phyloP scores from a whole-genome alignment of 2,113 vertebrate species.

The Corythaixoides concolor region DNA sequence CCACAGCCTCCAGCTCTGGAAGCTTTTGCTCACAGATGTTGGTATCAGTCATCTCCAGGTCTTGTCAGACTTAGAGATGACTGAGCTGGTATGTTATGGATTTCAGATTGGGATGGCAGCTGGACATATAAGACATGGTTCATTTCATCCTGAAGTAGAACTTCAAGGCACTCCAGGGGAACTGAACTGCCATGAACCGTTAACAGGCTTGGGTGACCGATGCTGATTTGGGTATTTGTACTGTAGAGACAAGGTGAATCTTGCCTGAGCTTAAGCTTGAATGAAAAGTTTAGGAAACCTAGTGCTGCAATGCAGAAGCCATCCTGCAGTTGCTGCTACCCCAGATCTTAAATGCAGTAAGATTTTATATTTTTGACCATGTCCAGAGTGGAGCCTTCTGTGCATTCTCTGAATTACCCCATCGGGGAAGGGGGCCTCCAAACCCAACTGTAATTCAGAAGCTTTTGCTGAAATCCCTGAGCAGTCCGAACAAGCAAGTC shows the following conservation, averaged over 20 bases:
- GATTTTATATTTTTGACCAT: neutral
- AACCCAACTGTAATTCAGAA: neutral
- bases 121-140: neutral
- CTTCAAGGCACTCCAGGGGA: neutral
- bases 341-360: neutral
- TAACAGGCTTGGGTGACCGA: neutral
- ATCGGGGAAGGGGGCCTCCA: neutral
- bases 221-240: accelerated
- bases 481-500: neutral
- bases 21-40: neutral
- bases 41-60: neutral
- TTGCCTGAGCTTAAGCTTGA: neutral
- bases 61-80: neutral
- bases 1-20: neutral
- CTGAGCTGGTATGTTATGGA: accelerated
- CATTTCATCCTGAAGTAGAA: neutral
- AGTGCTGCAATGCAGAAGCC: neutral
- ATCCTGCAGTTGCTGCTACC: neutral
- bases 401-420: neutral
- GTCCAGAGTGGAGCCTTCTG: neutral
- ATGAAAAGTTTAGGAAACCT: neutral
- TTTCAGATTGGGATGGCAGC: neutral
- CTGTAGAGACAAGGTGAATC: neutral
- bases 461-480: neutral
- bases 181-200: neutral